phyloP scores from a whole-genome alignment of 92 coral and sea anemone genomes.

The Porites evermanni region DNA sequence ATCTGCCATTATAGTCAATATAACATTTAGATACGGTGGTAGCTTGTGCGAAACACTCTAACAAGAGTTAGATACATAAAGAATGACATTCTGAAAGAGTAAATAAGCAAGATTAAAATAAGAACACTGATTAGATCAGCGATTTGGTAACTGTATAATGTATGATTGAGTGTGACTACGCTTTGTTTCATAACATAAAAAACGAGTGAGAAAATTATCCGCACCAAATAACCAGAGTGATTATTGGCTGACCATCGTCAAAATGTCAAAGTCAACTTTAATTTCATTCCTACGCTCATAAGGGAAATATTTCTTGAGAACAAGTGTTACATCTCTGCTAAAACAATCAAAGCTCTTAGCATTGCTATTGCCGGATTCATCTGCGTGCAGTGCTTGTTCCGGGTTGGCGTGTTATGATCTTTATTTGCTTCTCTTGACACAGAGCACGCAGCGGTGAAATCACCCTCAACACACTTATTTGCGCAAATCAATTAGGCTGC shows the following conservation, averaged over 20 bases:
- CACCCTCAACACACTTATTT: slow-evolving; percentile 21
- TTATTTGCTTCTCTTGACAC: not conserved
- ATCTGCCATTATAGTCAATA: not conserved
- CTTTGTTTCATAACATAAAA: slow-evolving; percentile 30
- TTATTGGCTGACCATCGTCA: slow-evolving; percentile 12
- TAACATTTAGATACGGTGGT: not conserved
- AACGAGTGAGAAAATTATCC: slow-evolving; percentile 7
- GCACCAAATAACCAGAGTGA: slow-evolving; percentile 24
- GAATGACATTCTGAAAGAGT: not conserved
- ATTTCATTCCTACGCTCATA: not conserved
- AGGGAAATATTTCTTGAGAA: not conserved
- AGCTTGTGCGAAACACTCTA: not conserved
- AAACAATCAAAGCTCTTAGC: slow-evolving; percentile 8
- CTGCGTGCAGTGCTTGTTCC: slow-evolving; percentile 1
- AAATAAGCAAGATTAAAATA: not conserved
- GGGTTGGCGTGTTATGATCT: not conserved
- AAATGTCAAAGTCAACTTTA: not conserved
- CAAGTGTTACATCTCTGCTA: not conserved
- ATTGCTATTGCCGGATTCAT: not conserved
- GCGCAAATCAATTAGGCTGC: slow-evolving; percentile 18
- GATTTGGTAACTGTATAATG: slow-evolving; percentile 4
- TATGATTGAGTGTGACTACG: slow-evolving; percentile 37
- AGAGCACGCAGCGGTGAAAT: not conserved
- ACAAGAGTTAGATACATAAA: not conserved
- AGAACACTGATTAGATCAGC: slow-evolving; percentile 18